Base-by-base conservation (phyloP, 92 coral and sea anemone genomes). In the Hydrozoanthus gracilis region DNA sequence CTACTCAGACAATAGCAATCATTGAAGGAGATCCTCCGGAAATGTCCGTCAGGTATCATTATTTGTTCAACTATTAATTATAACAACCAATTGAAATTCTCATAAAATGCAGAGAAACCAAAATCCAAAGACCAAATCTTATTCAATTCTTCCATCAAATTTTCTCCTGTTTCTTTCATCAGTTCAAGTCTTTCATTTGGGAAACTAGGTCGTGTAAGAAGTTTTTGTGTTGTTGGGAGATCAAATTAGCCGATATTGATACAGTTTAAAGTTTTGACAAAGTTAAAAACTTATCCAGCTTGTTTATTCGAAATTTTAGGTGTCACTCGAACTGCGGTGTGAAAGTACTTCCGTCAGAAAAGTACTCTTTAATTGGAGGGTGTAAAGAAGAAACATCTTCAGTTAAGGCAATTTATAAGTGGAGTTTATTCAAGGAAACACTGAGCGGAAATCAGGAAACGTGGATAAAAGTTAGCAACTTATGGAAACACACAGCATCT, bases 11-110 rank as follows among this genome's bases (percentile, higher is more conserved):
- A 73, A 64, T 93, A 86, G 77, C 54, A 51, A 84, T 93, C 7
- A 91, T 86, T 9, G 91, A 83, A 49, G 95, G 95, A 4, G 90
- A 93, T 55, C 95, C 95, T 3, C 95, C 95, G 17, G 90, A 72
- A 8, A 68, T 90, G 47, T 76, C 64, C 5, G 50, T 87, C 71
- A 92, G 87, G 95, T 92, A 77, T 12, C 71, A 64, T 56, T 56
- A 10, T 56, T 56, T 56, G 10, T 12, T 56, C 11, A 10, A 3
- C 14, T 56, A n/a, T 56, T 56, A 52, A 52, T 52, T 7, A 52
- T 3, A 52, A 52, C 12, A 52, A 52, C 60, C 39, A 27, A 27
- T 27, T 27, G 39, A 27, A 27, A 27, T 27, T 27, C 39, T 27
- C 39, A 27, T 27, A 27, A 27, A 27, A 27, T 27, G 39, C 39